Base-by-base conservation (phyloP, 2,888 invertebrate genomes). In the Pammene aurita region DNA sequence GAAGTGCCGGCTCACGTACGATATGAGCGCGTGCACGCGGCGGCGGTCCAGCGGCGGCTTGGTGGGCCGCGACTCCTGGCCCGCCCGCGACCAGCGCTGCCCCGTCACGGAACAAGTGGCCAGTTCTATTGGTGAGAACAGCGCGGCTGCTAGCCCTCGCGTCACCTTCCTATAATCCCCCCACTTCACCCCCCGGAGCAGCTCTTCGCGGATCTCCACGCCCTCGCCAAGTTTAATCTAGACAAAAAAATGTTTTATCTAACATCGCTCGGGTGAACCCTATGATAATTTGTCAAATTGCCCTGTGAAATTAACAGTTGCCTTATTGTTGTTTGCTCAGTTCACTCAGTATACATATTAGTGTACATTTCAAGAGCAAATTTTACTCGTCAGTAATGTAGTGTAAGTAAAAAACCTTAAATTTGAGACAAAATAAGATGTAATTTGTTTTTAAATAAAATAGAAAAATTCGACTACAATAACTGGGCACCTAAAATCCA, bases 91-190 rank as follows among this genome's bases (percentile, higher is more conserved):
- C 95, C 95, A 96, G 71, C 96, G 93, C 89, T 96, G 96, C 50
- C 96, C 96, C 61, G 96, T 96, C 63, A 96, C 96, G 14, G 95
- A 95, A 84, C 95, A 95, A 34, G 95, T 95, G 14, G 95, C 96
- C 82, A 96, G 87, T 85, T 96, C 96, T 73, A 95, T 94, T 10
- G 95, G 95, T 76, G 95, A 95, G 86, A 96, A 96, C 74, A 96
- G 84, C 76, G 95, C 95, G n/a, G 95, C 95, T 16, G 96, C 96
- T 78, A 96, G 85, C 55, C 95, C 95, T 48, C 96, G 93, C 60
- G 96, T 96, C 85, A 96, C 92, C 85, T 96, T 96, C 73, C 95
- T 88, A 78, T 95, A 96, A 87, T 96, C 95, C 72, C 94, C 95
- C 95, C 95, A 95, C 83, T 96, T 96, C 38, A 95, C 95, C 65